Base-by-base conservation (phyloP, 1,140 invertebrate species). In the Pantala flavescens region DNA sequence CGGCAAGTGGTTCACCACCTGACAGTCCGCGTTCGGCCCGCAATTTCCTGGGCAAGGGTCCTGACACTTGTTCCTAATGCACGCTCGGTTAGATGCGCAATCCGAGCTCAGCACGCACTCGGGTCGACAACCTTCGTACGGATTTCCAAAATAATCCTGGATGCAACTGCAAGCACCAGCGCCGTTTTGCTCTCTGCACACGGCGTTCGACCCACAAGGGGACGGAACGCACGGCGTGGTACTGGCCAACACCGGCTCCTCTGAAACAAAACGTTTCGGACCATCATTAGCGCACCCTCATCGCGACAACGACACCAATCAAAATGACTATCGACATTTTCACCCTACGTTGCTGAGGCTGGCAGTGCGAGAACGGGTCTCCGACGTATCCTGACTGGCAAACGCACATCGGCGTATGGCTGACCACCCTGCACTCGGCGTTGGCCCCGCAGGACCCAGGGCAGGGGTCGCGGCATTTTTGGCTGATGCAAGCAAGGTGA, bases 1-100 rank as follows among this genome's bases (percentile, higher is more conserved):
- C 24, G 91, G 88, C 75, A 89, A 81, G 80, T 93, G 90, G 80
- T 91, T 90, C 11, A 88, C 85, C 0, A 92, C 88, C 81, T 88
- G 88, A 79, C 91, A 94, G 74, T 85, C 84, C 72, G 86, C 83
- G 78, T 81, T 83, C 73, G 82, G 80, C n/a, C 86, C 86, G 81
- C 87, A 88, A 7, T 83, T 82, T 55, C 85, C 84, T n/a, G 84
- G 81, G 75, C 90, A 91, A 71, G 90, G 89, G 82, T 91, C 87
- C 78, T 85, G 85, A 80, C 90, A 91, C 82, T 89, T 89, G 74
- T 88, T 86, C 77, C 86, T 86, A 21, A 82, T 79, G 77, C 83
- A 84, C 19, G 81, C 78, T 21, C 81, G 77, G 75, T 81, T 79
- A 63, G 77, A 79, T n/a, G 81, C 78, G 76, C 82, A 84, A 19